Evolutionary conservation across 2,888 invertebrate species (phyloP).

Genomic region (Brachypterus glaber): DNA sequence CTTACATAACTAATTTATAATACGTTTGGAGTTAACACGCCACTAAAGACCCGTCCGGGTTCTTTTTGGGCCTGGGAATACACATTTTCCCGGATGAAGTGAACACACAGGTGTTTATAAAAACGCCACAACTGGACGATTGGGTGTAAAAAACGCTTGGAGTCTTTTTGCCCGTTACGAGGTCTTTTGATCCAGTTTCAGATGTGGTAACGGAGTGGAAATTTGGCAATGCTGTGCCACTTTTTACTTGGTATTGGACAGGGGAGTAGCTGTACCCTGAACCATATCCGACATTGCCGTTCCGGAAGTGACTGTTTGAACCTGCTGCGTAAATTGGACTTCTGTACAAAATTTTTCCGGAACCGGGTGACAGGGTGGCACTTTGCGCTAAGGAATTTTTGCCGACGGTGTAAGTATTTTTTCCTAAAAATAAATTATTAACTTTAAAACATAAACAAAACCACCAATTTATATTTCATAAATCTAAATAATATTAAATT

Average conservation of each 20-base stretch:
- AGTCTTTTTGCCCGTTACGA: conserved; percentile 57
- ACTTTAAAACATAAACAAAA: too few species aligned
- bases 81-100: conserved; percentile 74
- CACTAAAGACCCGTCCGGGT: conserved; percentile 65
- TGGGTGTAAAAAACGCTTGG: conserved; percentile 76
- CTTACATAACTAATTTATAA: conserved; percentile 15
- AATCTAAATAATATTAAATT: too few species aligned
- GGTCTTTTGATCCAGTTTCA: conserved; percentile 55
- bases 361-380: conserved; percentile 41
- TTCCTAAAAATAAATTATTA: conserved; percentile 3
- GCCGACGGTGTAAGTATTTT: conserved; percentile 48
- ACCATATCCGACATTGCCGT: conserved; percentile 33
- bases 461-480: too few species aligned
- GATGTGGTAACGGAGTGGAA: conserved; percentile 75
- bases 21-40: conserved; percentile 41
- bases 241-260: conserved; percentile 32
- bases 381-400: conserved; percentile 61
- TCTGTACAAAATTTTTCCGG: conserved; percentile 33
- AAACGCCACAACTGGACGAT: conserved; percentile 78
- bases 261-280: conserved; percentile 34
- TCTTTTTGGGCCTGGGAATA: conserved; percentile 67
- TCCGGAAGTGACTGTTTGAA: conserved; percentile 30
- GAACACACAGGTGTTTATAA: conserved; percentile 76
- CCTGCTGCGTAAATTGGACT: conserved; percentile 33
- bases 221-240: conserved; percentile 48